Base-by-base conservation (phyloP, 2,888 invertebrate genomes). In the Mesorhabditis belari region DNA sequence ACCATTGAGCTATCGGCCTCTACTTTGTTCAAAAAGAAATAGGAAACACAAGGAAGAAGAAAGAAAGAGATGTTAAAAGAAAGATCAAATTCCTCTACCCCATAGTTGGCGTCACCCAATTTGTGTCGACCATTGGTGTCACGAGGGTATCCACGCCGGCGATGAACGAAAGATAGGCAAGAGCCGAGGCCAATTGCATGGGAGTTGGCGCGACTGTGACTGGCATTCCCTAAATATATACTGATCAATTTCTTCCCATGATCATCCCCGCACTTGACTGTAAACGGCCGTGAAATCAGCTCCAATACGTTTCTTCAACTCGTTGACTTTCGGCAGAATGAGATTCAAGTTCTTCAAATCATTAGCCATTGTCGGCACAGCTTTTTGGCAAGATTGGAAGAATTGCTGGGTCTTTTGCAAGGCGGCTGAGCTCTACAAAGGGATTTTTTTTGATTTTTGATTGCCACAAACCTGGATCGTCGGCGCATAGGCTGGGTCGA, bases 61-160 rank as follows among this genome's bases (percentile, higher is more conserved):
- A n/a, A n/a, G n/a, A n/a, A n/a, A n/a, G n/a, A n/a, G n/a, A n/a
- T n/a, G n/a, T n/a, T n/a, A n/a, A n/a, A n/a, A n/a, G n/a, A n/a
- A n/a, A n/a, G n/a, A n/a, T n/a, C n/a, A n/a, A n/a, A n/a, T n/a
- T n/a, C n/a, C n/a, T n/a, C n/a, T n/a, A n/a, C n/a, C n/a, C 71
- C 28, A 64, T 57, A 21, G 50, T 55, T 51, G 65, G 65, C 55
- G 66, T 63, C 1, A 26, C 50, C 71, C 71, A 71, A 27, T 71
- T 60, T 4, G 71, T 69, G 49, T 71, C 71, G 5, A 71, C 71
- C 50, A 66, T 56, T 27, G 70, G 70, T 5, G 63, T 64, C 21
- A 71, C 55, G 19, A 63, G 60, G 9, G 71, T 71, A 57, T 71
- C 71, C 12, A 71, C 44, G n/a, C 56, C 56, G 19, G 44, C 9